Percentiles rank a stretch among this genome's conserved stretches.
These are phyloP conservation scores for Benthosema pterotum DNA, from an alignment of 2,797 vertebrate species.

Conservation along the genomic window DNA sequence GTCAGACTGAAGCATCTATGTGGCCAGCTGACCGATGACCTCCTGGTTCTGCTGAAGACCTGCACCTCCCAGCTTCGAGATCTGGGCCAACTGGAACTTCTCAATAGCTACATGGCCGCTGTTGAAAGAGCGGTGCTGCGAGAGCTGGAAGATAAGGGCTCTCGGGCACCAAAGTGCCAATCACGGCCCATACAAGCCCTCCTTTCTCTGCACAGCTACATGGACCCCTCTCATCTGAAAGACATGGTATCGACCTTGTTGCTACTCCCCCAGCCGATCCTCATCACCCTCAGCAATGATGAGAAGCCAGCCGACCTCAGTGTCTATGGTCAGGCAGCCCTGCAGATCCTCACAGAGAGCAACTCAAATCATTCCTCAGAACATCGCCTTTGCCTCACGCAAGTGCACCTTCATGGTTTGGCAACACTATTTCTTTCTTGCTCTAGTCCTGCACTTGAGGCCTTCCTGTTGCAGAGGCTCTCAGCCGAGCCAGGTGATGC, in stretches of 20 bases:
- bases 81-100: slow-evolving; percentile 62
- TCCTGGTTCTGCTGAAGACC: slow-evolving; percentile 79
- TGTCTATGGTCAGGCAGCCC: slow-evolving; percentile 78
- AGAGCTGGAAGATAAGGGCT: slow-evolving; percentile 67
- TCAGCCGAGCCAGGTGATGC: slow-evolving; percentile 77
- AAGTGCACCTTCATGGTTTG: slow-evolving; percentile 82
- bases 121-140: slow-evolving; percentile 76
- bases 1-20: slow-evolving; percentile 83
- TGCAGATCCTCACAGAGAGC: slow-evolving; percentile 82
- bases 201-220: slow-evolving; percentile 77
- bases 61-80: slow-evolving; percentile 68
- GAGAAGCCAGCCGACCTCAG: slow-evolving; percentile 70
- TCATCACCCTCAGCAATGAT: slow-evolving; percentile 64
- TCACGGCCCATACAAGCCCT: slow-evolving; percentile 82
- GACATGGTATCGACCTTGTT: slow-evolving; percentile 84
- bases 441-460: slow-evolving; percentile 77
- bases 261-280: slow-evolving; percentile 77
- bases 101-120: slow-evolving; percentile 77
- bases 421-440: slow-evolving; percentile 81
- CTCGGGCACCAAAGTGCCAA: slow-evolving; percentile 48
- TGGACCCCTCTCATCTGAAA: slow-evolving; percentile 75
- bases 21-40: slow-evolving; percentile 72
- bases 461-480: slow-evolving; percentile 81
- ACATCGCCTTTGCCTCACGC: slow-evolving; percentile 69
- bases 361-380: slow-evolving; percentile 52